Percentiles rank a stretch among this genome's conserved stretches.
Conservation (phyloP, 2,888 invertebrate genomes). For the Oscheius sp. region DNA sequence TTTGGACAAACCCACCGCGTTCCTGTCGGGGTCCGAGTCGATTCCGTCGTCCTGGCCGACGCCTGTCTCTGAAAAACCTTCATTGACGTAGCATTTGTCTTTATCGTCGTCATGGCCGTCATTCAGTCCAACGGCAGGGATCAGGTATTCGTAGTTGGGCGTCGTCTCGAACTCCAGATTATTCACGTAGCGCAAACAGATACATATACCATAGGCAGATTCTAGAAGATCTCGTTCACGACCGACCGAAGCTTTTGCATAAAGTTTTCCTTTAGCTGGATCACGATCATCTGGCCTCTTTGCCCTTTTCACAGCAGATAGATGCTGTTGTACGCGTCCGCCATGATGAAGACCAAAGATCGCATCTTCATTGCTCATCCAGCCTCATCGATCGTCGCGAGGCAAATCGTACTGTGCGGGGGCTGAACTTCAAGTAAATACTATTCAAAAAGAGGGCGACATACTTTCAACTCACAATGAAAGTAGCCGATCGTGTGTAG, state of each 20-base stretch:
- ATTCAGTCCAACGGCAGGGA: constrained; percentile 20
- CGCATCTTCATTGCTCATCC: constrained; percentile 49
- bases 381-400: constrained; percentile 42
- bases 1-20: too few species aligned
- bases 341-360: constrained; percentile 31
- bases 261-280: constrained; percentile 21
- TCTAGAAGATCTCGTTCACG: not conserved
- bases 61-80: not conserved
- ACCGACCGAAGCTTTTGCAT: not conserved
- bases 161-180: not conserved
- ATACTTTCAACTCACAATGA: constrained; percentile 22
- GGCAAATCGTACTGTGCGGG: constrained; percentile 2
- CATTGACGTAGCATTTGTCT: not conserved
- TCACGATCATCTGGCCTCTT: not conserved
- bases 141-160: constrained; percentile 21
- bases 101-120: not conserved
- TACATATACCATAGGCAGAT: not conserved
- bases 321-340: constrained; percentile 20
- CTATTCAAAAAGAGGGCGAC: too few species aligned
- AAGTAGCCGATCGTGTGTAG: constrained; percentile 6
- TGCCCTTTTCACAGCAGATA: constrained; percentile 11
- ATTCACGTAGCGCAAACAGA: constrained; percentile 1
- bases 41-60: too few species aligned
- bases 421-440: too few species aligned
- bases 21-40: too few species aligned